Evolutionary conservation across 2,113 vertebrate species (phyloP).

Genomic region (Mobula hypostoma): DNA sequence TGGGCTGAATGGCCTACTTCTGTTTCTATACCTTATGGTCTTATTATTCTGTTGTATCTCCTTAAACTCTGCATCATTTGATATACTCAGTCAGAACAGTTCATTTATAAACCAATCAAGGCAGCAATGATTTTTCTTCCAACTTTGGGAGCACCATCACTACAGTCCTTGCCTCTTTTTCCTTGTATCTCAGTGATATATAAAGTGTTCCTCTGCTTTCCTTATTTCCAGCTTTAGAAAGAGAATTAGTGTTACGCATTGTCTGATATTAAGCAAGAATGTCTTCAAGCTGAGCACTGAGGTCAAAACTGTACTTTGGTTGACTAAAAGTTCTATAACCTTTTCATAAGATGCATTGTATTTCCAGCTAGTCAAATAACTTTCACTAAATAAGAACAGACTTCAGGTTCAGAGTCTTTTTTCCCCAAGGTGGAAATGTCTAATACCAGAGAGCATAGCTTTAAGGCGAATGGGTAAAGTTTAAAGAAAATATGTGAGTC

Average conservation of each 20-base stretch:
- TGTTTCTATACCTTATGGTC: too few relatives aligned
- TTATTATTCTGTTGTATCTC: background rate
- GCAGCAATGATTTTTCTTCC: background rate
- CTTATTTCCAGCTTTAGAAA: background rate
- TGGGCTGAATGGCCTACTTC: too few relatives aligned
- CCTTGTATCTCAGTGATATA: background rate
- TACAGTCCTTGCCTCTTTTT: background rate
- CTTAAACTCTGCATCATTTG: background rate
- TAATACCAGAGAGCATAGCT: too few relatives aligned
- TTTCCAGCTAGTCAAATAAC: background rate
- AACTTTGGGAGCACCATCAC: background rate
- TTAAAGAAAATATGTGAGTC: too few relatives aligned
- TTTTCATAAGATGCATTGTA: too few relatives aligned
- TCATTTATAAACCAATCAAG: background rate
- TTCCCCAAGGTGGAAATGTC: too few relatives aligned
- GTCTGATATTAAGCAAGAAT: background rate
- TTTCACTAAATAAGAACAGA: background rate
- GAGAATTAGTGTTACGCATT: background rate
- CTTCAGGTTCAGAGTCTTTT: background rate
- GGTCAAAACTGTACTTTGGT: background rate
- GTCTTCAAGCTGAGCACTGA: background rate
- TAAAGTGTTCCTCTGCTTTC: too few relatives aligned
- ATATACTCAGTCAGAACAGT: background rate
- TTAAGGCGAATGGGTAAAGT: too few relatives aligned
- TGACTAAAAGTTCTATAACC: background rate